Conservation (phyloP, 2,113 vertebrate species). For the Mastomys coucha region DNA sequence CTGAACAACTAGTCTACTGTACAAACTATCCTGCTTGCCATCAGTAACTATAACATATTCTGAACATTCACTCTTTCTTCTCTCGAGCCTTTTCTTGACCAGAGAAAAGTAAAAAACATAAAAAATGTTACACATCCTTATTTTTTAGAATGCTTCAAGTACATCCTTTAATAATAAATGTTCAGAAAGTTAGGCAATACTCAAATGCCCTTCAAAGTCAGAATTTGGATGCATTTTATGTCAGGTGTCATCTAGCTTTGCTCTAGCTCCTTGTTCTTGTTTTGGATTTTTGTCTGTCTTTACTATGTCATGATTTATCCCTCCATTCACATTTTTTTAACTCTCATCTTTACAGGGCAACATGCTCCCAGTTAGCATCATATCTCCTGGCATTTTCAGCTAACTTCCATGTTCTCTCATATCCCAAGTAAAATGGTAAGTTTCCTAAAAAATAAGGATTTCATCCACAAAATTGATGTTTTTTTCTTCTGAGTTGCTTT, state of each 20-base stretch:
- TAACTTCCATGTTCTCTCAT: not conserved
- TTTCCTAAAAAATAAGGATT: not conserved
- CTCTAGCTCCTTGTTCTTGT: not conserved
- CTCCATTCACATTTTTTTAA: not conserved
- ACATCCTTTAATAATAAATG: not conserved
- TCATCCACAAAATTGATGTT: not conserved
- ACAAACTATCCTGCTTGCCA: not conserved
- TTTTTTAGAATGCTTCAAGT: not conserved
- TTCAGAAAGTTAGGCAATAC: not conserved
- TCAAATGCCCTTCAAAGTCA: rapidly evolving
- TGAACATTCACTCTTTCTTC: not conserved
- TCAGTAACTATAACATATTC: not conserved
- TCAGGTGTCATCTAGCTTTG: rapidly evolving
- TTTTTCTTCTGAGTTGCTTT: not conserved
- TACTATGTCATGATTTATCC: not conserved
- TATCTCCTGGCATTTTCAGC: not conserved
- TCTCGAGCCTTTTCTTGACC: not conserved
- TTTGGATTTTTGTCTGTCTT: not conserved
- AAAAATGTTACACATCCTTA: not conserved
- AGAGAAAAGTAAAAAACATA: not conserved
- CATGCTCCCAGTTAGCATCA: not conserved
- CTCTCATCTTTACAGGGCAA: not conserved
- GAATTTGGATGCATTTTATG: not conserved
- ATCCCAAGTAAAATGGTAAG: not conserved
- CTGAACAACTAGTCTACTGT: too few relatives aligned